phyloP scores from a whole-genome alignment of 2,113 vertebrate genomes.

The Rhineura floridana region DNA sequence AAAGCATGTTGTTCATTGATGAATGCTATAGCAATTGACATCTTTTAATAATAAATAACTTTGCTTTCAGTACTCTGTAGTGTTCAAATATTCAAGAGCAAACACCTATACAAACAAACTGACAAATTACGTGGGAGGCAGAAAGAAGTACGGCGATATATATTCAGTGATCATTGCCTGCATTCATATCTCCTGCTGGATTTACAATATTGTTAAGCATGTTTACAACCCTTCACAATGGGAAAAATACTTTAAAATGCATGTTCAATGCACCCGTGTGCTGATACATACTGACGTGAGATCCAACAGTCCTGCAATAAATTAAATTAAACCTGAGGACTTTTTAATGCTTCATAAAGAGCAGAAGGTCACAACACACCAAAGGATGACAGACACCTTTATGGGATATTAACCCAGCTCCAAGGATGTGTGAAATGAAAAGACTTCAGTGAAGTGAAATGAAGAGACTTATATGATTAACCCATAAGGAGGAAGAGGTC shows the following conservation, averaged over 20 bases:
- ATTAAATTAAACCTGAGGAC: constrained; percentile 23
- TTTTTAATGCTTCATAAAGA: constrained; percentile 25
- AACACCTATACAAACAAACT: not conserved
- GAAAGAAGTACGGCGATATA: not conserved
- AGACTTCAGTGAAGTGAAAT: constrained; percentile 22
- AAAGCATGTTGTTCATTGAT: not conserved
- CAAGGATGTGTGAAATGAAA: constrained; percentile 41
- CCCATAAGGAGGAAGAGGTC: constrained; percentile 13
- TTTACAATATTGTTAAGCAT: constrained; percentile 20
- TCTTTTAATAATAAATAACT: not conserved
- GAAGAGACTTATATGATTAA: constrained; percentile 39
- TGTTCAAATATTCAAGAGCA: not conserved
- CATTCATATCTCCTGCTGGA: not conserved
- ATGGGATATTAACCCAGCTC: constrained; percentile 31
- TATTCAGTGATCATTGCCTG: not conserved
- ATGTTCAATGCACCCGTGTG: not conserved
- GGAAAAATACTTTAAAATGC: not conserved
- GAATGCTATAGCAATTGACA: not conserved
- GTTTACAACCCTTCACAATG: not conserved
- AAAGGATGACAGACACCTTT: constrained; percentile 32
- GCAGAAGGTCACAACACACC: constrained; percentile 26
- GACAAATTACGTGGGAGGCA: not conserved
- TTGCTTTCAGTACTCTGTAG: not conserved
- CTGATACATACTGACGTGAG: not conserved
- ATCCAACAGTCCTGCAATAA: constrained; percentile 4